Evolutionary conservation across 2,113 vertebrate species (phyloP).

Genomic region (Eudorcas thomsonii): DNA sequence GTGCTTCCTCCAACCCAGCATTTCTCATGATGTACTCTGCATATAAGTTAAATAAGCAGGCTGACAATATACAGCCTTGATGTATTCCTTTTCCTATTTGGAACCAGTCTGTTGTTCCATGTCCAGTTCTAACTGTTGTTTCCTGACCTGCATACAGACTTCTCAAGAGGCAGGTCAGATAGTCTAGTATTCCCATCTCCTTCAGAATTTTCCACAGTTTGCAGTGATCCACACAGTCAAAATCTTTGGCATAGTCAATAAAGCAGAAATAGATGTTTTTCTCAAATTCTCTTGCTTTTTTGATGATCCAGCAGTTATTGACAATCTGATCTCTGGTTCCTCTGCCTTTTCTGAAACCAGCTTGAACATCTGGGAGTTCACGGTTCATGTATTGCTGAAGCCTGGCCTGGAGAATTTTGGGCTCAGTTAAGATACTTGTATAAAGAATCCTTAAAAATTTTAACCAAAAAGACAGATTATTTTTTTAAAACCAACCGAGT

Average conservation of each 20-base stretch:
- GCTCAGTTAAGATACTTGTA: background rate
- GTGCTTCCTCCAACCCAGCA: background rate
- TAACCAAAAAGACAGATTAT: background rate
- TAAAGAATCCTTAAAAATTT: background rate
- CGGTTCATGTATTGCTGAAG: rapidly evolving
- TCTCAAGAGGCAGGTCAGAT: background rate
- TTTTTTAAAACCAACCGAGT: background rate
- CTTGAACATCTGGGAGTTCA: background rate
- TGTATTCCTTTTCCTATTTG: background rate
- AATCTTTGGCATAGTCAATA: background rate
- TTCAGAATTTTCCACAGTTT: background rate
- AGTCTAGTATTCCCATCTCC: background rate
- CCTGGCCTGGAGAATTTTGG: background rate
- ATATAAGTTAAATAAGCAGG: background rate
- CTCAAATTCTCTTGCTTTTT: background rate
- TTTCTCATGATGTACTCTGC: background rate
- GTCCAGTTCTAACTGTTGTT: background rate
- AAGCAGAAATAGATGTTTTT: background rate
- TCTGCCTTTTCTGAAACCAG: background rate
- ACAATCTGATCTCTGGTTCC: background rate
- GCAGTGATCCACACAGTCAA: background rate
- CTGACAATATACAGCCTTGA: background rate
- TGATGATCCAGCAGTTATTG: background rate
- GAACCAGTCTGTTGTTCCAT: background rate
- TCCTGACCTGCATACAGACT: background rate